phyloP scores from a whole-genome alignment of 2,888 invertebrate genomes.

The Cephus sareptanus region DNA sequence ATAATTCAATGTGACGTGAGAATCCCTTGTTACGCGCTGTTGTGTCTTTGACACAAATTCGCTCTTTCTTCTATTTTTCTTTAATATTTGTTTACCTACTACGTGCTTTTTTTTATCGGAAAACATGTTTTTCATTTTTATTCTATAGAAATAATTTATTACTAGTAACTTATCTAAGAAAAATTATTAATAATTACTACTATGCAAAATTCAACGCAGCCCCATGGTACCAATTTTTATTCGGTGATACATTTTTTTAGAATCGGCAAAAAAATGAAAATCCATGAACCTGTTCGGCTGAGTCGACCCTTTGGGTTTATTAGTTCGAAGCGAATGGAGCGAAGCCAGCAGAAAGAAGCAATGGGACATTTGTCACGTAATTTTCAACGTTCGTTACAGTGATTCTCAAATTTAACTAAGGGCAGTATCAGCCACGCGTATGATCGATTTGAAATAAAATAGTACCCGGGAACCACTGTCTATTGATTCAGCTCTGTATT shows the following conservation, averaged over 20 bases:
- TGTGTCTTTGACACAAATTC: background rate
- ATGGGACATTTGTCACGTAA: conserved; percentile 49
- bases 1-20: background rate
- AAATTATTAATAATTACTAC: background rate
- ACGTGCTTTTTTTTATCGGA: background rate
- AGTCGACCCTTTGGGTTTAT: conserved; percentile 31
- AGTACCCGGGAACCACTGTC: conserved; percentile 17
- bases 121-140: background rate
- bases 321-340: conserved; percentile 39
- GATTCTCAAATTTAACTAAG: conserved; percentile 28
- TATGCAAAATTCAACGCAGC: background rate
- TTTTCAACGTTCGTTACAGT: conserved; percentile 38
- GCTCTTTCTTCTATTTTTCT: background rate
- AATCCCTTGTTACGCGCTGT: background rate
- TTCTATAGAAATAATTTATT: background rate
- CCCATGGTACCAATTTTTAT: background rate
- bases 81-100: background rate
- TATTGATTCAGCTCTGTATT: conserved; percentile 22
- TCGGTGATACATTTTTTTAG: background rate
- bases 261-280: background rate
- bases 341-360: conserved; percentile 34
- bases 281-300: background rate
- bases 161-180: background rate
- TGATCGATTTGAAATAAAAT: conserved; percentile 13
- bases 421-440: conserved; percentile 7